Evolutionary conservation across 2,113 vertebrate species (phyloP), one percentile per base, ranked within the genome.

Genomic region (Galeopterus variegatus): DNA sequence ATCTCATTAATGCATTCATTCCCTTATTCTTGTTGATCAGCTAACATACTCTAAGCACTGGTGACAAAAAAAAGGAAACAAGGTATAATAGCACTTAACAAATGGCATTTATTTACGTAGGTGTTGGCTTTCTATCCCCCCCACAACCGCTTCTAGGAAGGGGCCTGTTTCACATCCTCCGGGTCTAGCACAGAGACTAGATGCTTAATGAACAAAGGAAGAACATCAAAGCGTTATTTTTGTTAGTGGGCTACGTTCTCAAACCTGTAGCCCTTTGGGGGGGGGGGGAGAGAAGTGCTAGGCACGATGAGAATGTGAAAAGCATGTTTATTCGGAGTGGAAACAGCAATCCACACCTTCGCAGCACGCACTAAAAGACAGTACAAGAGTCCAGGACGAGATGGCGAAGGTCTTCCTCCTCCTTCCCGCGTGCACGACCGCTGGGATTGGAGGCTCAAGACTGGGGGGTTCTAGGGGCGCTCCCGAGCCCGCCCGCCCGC

Each of bases 401-500:
- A 41, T 13, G 15, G 31, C 72, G 62, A 36, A 69, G 23, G 36
- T 69, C 58, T 11, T 52, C 62, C 26, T 86, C 60, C 54, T 36
- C 56, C 50, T 21, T 11, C n/a, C 41, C 19, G 21, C 5, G 5
- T 0, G 48, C 58, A 8, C 45, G 62, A 72, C 54, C 72, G 56
- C 9, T 3, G 31, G 23, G 1, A 1, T 10, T 12, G 8, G 26
- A 12, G 17, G 31, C 31, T 9, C 13, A 14, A 28, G n/a, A 36
- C 41, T 41, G 88, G 13, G 11, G 89, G 82, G 28, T 21, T 26
- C 31, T 36, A 2, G 50, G 69, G 10, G 56, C 23, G 3, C 48
- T 4, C 23, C 36, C 17, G 2, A 56, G 69, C 80, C 80, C 52
- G 28, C 41, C 88, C 31, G 3, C 33, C 69, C 48, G 24, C 31